Percentiles rank a stretch among this genome's conserved stretches.
These are phyloP conservation scores for Andrena marginata DNA, from an alignment of 2,888 invertebrate genomes.

Conservation along the genomic window DNA sequence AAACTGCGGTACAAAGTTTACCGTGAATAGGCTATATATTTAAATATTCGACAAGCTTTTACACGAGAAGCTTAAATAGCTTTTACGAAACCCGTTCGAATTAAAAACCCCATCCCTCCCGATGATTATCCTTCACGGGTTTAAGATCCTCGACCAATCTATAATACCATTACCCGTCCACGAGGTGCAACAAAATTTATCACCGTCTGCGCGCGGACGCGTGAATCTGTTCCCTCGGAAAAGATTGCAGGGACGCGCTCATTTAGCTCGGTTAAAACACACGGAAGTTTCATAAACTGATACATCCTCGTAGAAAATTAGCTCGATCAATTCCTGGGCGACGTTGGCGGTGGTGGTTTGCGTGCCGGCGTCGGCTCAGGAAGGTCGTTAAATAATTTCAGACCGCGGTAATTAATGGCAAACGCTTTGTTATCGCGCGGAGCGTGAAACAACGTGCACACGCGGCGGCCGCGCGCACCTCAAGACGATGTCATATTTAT, in stretches of 20 bases:
- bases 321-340: constrained; percentile 49
- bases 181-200: neutral
- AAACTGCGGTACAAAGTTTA: no score
- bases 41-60: no score
- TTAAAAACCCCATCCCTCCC: neutral
- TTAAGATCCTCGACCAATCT: neutral
- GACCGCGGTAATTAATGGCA: constrained; percentile 58
- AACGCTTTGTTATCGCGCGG: constrained; percentile 63
- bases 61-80: no score
- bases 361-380: constrained; percentile 41
- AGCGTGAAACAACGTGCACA: constrained; percentile 62
- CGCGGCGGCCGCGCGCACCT: constrained; percentile 10
- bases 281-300: constrained; percentile 46
- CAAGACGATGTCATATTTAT: constrained; percentile 63
- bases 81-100: neutral
- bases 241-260: constrained; percentile 6
- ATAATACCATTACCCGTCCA: neutral
- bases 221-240: constrained; percentile 16
- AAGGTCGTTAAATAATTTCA: constrained; percentile 66
- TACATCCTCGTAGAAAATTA: constrained; percentile 42
- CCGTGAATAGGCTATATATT: no score
- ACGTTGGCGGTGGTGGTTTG: constrained; percentile 43
- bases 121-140: neutral
- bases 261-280: constrained; percentile 18
- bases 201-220: neutral